Base-by-base conservation (phyloP, 2,797 vertebrate species). In the Gallinago solitaria region DNA sequence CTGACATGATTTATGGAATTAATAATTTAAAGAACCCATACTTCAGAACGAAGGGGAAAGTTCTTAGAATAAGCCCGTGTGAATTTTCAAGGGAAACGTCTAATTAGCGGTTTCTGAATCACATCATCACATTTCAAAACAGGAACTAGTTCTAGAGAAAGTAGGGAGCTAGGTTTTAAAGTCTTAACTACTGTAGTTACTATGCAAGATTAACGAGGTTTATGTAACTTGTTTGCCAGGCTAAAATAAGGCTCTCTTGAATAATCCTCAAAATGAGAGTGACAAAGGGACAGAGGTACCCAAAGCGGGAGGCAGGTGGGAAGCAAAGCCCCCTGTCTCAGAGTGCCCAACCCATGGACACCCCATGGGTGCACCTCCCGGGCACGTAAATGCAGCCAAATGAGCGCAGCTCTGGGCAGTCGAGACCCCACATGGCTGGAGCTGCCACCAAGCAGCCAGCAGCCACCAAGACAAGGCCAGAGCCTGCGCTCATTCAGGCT, bases 21-120 rank as follows among this genome's bases (percentile, higher is more conserved):
- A 94, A 95, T 92, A 97, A 97, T 97, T 96, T 96, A 95, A 96
- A 90, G 61, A 95, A 57, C 53, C 64, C 56, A 61, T 63, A 82
- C 73, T 94, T 84, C 23, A 90, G 18, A 16, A 70, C 3, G n/a
- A 90, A 92, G 39, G 64, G 20, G 83, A 88, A 96, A 78, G 45
- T 92, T 95, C 91, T 93, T 94, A 87, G 89, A 96, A 95, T 74
- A 93, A 92, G 82, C 68, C 84, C 18, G 16, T 76, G 75, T 68
- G 86, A 93, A 92, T 97, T 97, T 97, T 95, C 89, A 95, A 97
- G 81, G 76, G 84, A 96, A 96, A 94, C 27, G 33, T 41, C 71
- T 97, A 95, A 98, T 97, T 96, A 98, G 88, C 53, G 39, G 48
- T 71, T 95, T 91, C 95, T 94, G 85, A 97, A 96, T 90, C 68